Evolutionary conservation across 2,113 vertebrate species (phyloP), one percentile per base, ranked within the genome.

Genomic region (Oryzias javanicus): DNA sequence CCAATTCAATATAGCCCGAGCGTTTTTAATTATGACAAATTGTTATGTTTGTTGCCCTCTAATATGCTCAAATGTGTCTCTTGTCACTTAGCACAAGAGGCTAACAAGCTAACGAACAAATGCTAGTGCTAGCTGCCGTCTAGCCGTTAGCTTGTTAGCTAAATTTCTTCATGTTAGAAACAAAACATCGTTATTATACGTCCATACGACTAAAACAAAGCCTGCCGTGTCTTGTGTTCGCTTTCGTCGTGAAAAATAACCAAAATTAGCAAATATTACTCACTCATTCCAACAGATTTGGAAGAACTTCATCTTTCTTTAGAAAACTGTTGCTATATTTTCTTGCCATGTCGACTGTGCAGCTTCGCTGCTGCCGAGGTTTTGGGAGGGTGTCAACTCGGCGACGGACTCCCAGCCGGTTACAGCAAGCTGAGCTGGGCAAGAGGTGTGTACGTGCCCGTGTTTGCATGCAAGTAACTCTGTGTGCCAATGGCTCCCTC

Each of bases 281-380:
- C 73, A 92, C 91, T 90, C 86, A 87, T 89, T 88, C 82, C 84
- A 90, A 88, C 82, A 76, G 66, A 86, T 78, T 80, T 87, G 82
- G 80, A 87, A 88, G 77, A 79, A 86, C 67, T 90, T 88, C 89
- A 90, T 91, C 89, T 85, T 80, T 86, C 62, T 87, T 83, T 75
- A 83, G 78, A 68, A 83, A 90, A 89, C 53, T 64, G 79, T 55
- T 82, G 81, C 72, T 62, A 88, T 89, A 81, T 90, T 90, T 89
- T 74, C 76, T 75, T 72, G 88, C 88, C 91, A 92, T 91, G 72
- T 89, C 91, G 87, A 89, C 86, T 81, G 77, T 85, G 84, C 80
- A 91, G 87, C 87, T 79, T 71, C 74, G 82, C 87, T 80, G 87
- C 88, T 89, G 81, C 86, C 81, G 86, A 86, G 84, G 85, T 86